Evolutionary conservation across 2,888 invertebrate species (phyloP).

Genomic region (Chrysolina americana): DNA sequence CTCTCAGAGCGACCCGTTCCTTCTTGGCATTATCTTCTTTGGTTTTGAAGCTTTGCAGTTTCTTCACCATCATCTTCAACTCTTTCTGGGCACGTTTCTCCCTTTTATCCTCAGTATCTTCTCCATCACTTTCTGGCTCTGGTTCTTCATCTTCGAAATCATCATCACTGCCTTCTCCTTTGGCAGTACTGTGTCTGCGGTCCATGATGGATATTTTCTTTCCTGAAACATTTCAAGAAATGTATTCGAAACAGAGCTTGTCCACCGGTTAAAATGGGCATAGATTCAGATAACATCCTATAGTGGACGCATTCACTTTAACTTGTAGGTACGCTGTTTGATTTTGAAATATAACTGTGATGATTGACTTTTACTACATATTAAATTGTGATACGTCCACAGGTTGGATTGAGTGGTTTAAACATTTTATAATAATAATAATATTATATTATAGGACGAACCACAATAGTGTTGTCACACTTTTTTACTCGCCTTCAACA

Average conservation of each 20-base stretch:
- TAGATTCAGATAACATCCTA: too few relatives aligned
- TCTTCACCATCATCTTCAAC: constrained; percentile 76
- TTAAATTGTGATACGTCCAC: too few relatives aligned
- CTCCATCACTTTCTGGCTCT: constrained; percentile 76
- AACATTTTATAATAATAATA: too few relatives aligned
- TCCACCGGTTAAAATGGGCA: too few relatives aligned
- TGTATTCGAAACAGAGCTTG: neutral
- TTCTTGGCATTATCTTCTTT: constrained; percentile 82
- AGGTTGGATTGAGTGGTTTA: too few relatives aligned
- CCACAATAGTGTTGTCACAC: too few relatives aligned
- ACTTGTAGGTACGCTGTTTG: too few relatives aligned
- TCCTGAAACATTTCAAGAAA: constrained; percentile 50
- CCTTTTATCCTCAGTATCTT: constrained; percentile 78
- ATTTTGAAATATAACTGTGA: too few relatives aligned
- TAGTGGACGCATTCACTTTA: too few relatives aligned
- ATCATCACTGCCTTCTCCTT: constrained; percentile 71
- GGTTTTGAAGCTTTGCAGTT: constrained; percentile 73
- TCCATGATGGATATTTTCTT: constrained; percentile 63
- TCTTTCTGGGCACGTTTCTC: constrained; percentile 76
- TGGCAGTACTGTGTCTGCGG: constrained; percentile 70
- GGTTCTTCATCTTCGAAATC: constrained; percentile 73
- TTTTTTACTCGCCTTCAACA: constrained; percentile 15
- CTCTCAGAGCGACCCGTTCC: constrained; percentile 84
- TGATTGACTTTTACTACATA: too few relatives aligned
- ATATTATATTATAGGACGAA: too few relatives aligned